phyloP scores from a whole-genome alignment of 2,888 invertebrate genomes.

The Diadegma fenestrale region DNA sequence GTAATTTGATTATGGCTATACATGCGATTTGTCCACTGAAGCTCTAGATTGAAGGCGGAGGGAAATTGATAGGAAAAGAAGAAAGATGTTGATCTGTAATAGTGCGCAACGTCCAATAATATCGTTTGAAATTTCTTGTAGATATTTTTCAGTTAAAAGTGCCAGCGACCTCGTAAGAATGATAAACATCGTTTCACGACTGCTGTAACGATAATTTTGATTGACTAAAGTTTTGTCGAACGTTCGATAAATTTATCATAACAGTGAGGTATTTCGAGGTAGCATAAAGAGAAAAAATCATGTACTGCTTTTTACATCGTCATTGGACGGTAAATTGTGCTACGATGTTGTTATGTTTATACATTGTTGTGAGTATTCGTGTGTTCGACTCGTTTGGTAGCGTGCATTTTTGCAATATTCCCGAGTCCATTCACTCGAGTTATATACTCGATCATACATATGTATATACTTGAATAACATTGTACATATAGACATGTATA shows the following conservation, averaged over 20 bases:
- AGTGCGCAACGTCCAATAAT: background rate
- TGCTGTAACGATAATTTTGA: background rate
- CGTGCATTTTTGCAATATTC: constrained; percentile 57
- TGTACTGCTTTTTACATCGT: constrained; percentile 49
- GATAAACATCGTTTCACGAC: background rate
- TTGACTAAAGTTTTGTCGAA: background rate
- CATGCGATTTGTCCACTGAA: constrained; percentile 16
- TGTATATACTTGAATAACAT: constrained; percentile 5
- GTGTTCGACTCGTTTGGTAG: constrained; percentile 44
- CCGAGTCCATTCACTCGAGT: constrained; percentile 58
- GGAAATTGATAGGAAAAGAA: background rate
- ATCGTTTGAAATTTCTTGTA: background rate
- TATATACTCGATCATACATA: constrained; percentile 35
- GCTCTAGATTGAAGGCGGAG: background rate
- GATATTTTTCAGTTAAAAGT: background rate
- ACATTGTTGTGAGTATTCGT: constrained; percentile 39
- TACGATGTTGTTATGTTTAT: constrained; percentile 54
- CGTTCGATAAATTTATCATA: background rate
- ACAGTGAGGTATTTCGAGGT: background rate
- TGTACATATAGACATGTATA: background rate
- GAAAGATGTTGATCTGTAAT: background rate
- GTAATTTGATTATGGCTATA: constrained; percentile 30
- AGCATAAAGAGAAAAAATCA: constrained; percentile 16
- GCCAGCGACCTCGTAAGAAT: background rate
- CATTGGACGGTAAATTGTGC: constrained; percentile 44